phyloP scores from a whole-genome alignment of 2,113 vertebrate genomes.

The Stigmatopora nigra region DNA sequence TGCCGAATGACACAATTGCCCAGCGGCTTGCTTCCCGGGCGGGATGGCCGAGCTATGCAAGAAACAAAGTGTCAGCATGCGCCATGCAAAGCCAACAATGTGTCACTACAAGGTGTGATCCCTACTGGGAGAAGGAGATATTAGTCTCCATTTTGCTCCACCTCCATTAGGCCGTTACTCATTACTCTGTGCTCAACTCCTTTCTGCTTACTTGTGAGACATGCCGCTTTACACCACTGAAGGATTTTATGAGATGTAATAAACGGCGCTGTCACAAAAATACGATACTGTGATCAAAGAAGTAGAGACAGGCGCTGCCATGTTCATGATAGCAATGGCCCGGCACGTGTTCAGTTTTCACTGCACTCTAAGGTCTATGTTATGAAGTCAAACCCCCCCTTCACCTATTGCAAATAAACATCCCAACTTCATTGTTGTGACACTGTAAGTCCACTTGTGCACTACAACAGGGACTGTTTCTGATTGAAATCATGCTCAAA shows the following conservation, averaged over 20 bases:
- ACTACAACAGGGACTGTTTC: slow-evolving; percentile 66
- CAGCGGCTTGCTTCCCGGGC: slow-evolving; percentile 7
- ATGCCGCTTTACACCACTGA: slow-evolving; percentile 52
- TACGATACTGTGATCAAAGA: slow-evolving; percentile 67
- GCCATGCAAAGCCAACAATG: slow-evolving; percentile 30
- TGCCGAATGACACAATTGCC: slow-evolving; percentile 31
- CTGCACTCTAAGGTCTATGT: slow-evolving; percentile 47
- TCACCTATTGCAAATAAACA: slow-evolving; percentile 28
- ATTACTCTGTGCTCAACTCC: slow-evolving; percentile 29
- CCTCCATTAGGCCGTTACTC: slow-evolving; percentile 27
- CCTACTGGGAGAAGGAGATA: slow-evolving; percentile 44
- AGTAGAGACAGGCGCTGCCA: slow-evolving; percentile 51
- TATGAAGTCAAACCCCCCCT: slow-evolving; percentile 28
- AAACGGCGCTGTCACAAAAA: slow-evolving; percentile 58
- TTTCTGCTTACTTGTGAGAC: slow-evolving; percentile 31
- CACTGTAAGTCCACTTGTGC: slow-evolving; percentile 58
- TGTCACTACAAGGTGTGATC: slow-evolving; percentile 61
- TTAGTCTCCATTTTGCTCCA: slow-evolving; percentile 27
- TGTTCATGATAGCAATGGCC: slow-evolving; percentile 47
- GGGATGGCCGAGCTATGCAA: slow-evolving; percentile 57
- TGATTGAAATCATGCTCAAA: slow-evolving; percentile 61
- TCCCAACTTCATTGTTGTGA: slow-evolving; percentile 48
- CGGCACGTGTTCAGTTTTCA: slow-evolving; percentile 33
- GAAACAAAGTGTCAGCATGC: slow-evolving; percentile 59
- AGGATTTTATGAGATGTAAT: slow-evolving; percentile 62